These are phyloP conservation scores for Brevimyrus niger DNA, from an alignment of 2,113 vertebrate species.

Conservation along the genomic window DNA sequence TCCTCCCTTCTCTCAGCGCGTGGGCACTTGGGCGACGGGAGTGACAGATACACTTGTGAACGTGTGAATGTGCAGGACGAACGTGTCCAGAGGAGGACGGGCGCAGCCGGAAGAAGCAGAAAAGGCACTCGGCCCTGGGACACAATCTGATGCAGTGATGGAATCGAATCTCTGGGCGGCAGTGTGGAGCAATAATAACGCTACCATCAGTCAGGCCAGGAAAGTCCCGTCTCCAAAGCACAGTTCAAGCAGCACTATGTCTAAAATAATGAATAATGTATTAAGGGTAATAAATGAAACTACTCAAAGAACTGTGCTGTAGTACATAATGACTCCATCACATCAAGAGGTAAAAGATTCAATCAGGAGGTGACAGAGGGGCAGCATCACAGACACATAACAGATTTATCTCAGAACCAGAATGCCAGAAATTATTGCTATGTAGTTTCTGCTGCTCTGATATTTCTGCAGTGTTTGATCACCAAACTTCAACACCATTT, in stretches of 20 bases:
- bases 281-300: background rate
- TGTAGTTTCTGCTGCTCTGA: background rate
- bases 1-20: background rate
- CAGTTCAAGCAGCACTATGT: background rate
- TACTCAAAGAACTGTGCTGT: background rate
- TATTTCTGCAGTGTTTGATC: background rate
- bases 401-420: background rate
- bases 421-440: background rate
- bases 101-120: background rate
- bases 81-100: background rate
- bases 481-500: background rate
- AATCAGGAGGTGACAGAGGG: background rate
- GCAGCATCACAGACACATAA: background rate
- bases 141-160: background rate
- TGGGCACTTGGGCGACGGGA: background rate
- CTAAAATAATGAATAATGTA: background rate
- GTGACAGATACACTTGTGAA: background rate
- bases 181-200: background rate
- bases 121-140: background rate
- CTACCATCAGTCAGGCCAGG: background rate
- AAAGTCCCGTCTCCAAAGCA: background rate
- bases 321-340: background rate
- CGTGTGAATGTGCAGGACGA: background rate
- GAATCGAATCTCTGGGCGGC: background rate
- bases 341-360: background rate